Conservation (phyloP, 1,140 invertebrate species). For the Hyphantria cunea region DNA sequence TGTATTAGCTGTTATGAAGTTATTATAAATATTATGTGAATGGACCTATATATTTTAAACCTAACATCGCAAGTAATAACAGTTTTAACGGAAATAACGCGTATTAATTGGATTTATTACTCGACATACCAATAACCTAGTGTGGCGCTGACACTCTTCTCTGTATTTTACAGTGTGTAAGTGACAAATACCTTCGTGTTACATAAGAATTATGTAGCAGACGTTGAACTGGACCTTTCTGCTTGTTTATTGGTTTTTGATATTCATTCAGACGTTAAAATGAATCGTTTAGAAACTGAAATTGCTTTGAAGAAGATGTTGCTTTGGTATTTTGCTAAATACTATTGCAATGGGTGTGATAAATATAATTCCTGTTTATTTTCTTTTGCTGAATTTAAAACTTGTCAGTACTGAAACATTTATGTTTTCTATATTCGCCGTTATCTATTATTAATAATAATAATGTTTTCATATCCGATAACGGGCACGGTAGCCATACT, state of each 20-base stretch:
- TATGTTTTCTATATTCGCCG: no score
- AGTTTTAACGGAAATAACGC: constrained; percentile 21
- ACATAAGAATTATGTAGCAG: not conserved
- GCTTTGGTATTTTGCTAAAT: no score
- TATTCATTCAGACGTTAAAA: not conserved
- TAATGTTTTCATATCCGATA: no score
- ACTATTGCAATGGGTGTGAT: no score
- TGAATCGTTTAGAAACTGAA: not conserved
- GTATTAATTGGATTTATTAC: constrained; percentile 24
- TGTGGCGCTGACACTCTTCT: constrained; percentile 12
- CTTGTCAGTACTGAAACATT: no score
- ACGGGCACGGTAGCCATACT: no score
- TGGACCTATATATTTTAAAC: constrained; percentile 23
- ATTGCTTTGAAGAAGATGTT: no score
- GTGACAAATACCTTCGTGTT: constrained; percentile 3
- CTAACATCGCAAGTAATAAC: constrained; percentile 25
- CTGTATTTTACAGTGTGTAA: constrained; percentile 12
- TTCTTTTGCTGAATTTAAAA: no score
- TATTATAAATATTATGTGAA: constrained; percentile 31
- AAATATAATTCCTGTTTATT: no score
- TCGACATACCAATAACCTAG: constrained; percentile 20
- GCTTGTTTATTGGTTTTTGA: not conserved
- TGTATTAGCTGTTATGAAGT: constrained; percentile 27
- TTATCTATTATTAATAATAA: no score
- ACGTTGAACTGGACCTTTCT: not conserved